Evolutionary conservation across 2,797 vertebrate species (phyloP).

Genomic region (Vipera latastei): DNA sequence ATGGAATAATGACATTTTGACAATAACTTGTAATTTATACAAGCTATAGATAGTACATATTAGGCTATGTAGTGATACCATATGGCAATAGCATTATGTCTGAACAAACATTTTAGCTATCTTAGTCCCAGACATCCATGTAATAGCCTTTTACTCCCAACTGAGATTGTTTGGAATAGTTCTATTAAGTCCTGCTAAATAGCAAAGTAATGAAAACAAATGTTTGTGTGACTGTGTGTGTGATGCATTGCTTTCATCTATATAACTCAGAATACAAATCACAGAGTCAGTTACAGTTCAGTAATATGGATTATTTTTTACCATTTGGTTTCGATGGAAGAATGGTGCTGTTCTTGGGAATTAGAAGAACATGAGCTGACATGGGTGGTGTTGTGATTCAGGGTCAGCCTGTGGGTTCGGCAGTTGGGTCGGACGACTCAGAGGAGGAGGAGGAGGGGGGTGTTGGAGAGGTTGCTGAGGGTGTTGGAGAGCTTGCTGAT

Average conservation of each 20-base stretch:
- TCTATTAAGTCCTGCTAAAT: slow-evolving; percentile 20
- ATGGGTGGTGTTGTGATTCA: no score
- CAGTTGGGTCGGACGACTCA: no score
- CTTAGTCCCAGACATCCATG: slow-evolving; percentile 46
- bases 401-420: no score
- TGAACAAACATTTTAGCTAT: slow-evolving; percentile 47
- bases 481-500: no score
- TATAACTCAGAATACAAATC: not conserved
- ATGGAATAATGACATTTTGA: rapidly evolving
- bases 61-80: not conserved
- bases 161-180: slow-evolving; percentile 26
- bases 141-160: slow-evolving; percentile 26
- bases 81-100: slow-evolving; percentile 13
- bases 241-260: slow-evolving; percentile 13
- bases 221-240: slow-evolving; percentile 20
- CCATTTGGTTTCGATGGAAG: not conserved
- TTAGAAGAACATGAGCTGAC: not conserved
- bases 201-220: slow-evolving; percentile 45
- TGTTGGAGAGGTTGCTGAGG: no score
- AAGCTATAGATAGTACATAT: not conserved
- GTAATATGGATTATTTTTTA: not conserved
- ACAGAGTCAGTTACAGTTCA: not conserved
- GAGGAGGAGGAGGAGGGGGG: no score
- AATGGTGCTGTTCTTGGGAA: not conserved
- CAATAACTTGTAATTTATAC: not conserved